phyloP scores from a whole-genome alignment of 2,888 invertebrate species.

The Eupsilia transversa region DNA sequence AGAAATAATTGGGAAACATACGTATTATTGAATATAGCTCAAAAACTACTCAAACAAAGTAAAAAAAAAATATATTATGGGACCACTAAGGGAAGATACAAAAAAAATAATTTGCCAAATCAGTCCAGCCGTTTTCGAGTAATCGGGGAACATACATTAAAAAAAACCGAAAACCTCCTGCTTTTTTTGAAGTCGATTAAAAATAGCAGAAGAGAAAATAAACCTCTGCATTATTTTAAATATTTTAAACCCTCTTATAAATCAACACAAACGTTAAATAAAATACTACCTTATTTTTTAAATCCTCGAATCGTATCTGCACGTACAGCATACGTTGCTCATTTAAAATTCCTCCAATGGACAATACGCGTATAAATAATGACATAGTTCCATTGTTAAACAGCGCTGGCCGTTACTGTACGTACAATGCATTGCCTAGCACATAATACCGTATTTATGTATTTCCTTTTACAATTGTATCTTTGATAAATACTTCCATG shows the following conservation, averaged over 20 bases:
- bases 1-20: too few species aligned
- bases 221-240: neutral
- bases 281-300: neutral
- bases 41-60: too few species aligned
- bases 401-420: slow-evolving; percentile 22
- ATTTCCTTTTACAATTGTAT: slow-evolving; percentile 37
- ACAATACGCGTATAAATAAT: slow-evolving; percentile 54
- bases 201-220: neutral
- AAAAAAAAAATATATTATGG: too few species aligned
- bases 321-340: slow-evolving; percentile 23
- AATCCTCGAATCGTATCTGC: neutral
- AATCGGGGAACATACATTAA: too few species aligned
- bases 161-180: too few species aligned
- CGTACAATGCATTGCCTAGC: slow-evolving; percentile 43
- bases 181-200: too few species aligned
- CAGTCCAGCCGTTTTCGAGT: too few species aligned
- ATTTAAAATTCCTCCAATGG: slow-evolving; percentile 53
- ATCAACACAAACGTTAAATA: neutral
- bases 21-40: too few species aligned
- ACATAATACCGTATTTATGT: slow-evolving; percentile 27
- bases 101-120: too few species aligned
- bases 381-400: slow-evolving; percentile 55
- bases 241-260: neutral
- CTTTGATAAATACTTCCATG: slow-evolving; percentile 33
- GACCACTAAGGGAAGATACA: too few species aligned